Base-by-base conservation (phyloP, 2,797 vertebrate species). In the Bradypodion pumilum region DNA sequence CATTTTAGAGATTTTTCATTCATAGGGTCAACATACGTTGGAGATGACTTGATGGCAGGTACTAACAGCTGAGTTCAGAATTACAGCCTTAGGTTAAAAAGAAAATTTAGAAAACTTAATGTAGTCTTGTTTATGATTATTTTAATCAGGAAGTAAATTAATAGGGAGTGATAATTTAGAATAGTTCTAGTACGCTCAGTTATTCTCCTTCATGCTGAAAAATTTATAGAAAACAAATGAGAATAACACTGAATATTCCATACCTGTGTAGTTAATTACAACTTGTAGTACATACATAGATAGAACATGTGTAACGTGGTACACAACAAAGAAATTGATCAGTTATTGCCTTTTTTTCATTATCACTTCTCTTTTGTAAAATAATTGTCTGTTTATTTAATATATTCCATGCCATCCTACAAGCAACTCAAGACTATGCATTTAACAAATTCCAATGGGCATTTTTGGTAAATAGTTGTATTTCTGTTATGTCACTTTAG, bases 401-500 rank as follows among this genome's bases (percentile, higher is more conserved):
- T 42, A 8, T n/a, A n/a, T 75, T 49, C 49, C 60, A 35, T 72
- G 16, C 5, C 37, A 56, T 42, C 21, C 25, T 83, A 4, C 21
- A 77, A 56, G 13, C 69, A 77, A 21, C 37, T 69, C 62, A 74
- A 62, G 23, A 0, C 32, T 80, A 29, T 74, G 8, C 32, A 29
- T 27, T 46, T 81, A 49, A 62, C 75, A 37, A 15, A 37, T 46
- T 63, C 42, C 52, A 7, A 5, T 49, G 15, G 32, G 2, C 70
- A 16, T 5, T 79, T 76, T 12, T 60, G 82, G 69, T 1, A 77
- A 62, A 65, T 81, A n/a, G 85, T 87, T 92, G 69, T 82, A 65
- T 59, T 84, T 75, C 1, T 79, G 0, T 80, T 2, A 76, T 91
- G 7, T 82, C 37, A 7, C 88, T 92, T 84, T 93, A 99, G 99